Evolutionary conservation across 2,888 invertebrate species (phyloP), one percentile per base, ranked within the genome.

Genomic region (Lottia gigantea): DNA sequence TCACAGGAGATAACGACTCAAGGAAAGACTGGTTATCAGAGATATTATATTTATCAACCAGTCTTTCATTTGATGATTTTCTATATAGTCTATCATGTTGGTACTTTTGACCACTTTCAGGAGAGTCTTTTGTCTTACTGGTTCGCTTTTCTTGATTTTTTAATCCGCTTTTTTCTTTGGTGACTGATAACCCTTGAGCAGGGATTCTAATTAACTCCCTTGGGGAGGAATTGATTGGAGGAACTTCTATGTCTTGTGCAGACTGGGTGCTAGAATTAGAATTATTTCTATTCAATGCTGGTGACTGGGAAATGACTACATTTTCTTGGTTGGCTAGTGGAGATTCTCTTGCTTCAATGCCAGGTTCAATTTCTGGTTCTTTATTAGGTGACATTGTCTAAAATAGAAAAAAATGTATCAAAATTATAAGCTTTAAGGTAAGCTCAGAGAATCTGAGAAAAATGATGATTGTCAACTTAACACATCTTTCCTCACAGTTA

Each of bases 151-250:
- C 15, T 66, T 47, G n/a, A 76, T 76, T 12, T 77, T 78, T 15
- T 79, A 80, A 23, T 74, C 63, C 64, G 67, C 67, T 78, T 64
- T 80, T 82, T 67, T 85, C 84, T 63, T 78, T 79, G 12, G 82
- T 80, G 12, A 81, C 81, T 14, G 80, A 80, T 23, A 87, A 83
- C 64, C 78, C 78, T 16, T 80, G 79, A 19, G 82, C 74, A 23
- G 85, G 86, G 67, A 86, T 83, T 19, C 82, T 80, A 64, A 87
- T 81, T 6, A 88, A 80, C 75, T 86, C 85, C 61, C 66, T 72
- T 11, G 75, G 67, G 25, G 25, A 40, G 8, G 66, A 46, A 46
- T 71, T 62, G 64, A 74, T 68, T n/a, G 70, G 72, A 12, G 71
- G 23, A 23, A 26, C 66, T n/a, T 72, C 73, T 14, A 62, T 63